phyloP scores from a whole-genome alignment of 2,888 invertebrate species.

The Tetranychus piercei region DNA sequence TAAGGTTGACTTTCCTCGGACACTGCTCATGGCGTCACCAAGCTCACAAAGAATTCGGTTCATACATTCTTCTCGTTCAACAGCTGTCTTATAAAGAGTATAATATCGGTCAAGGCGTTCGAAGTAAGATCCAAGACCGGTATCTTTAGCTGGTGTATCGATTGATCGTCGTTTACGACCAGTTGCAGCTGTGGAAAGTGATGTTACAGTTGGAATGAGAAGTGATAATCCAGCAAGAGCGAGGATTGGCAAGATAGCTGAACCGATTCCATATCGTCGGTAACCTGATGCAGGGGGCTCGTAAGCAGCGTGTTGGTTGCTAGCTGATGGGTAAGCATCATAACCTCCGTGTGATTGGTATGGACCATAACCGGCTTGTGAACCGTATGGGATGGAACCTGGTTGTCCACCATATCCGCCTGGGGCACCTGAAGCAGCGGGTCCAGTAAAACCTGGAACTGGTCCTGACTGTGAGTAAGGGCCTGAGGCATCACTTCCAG shows the following conservation, averaged over 20 bases:
- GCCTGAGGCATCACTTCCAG: constrained; percentile 4
- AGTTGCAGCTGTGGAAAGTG: constrained; percentile 23
- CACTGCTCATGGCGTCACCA: constrained; percentile 27
- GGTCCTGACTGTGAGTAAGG: constrained; percentile 6
- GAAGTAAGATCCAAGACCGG: constrained; percentile 24
- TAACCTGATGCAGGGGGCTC: constrained; percentile 17
- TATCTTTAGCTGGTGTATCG: constrained; percentile 17
- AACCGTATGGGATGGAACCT: constrained; percentile 2
- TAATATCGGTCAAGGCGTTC: constrained; percentile 27
- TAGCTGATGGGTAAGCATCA: constrained; percentile 18
- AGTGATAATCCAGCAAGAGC: constrained; percentile 28
- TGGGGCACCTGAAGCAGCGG: constrained; percentile 1
- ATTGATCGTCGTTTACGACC: constrained; percentile 23
- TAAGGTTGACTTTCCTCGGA: constrained; percentile 27
- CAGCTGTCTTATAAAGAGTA: constrained; percentile 27
- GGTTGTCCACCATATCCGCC: constrained; percentile 5
- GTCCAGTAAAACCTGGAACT: constrained; percentile 4
- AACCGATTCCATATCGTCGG: constrained; percentile 25
- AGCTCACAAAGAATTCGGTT: constrained; percentile 28
- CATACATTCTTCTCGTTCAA: constrained; percentile 28
- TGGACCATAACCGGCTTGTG: not conserved
- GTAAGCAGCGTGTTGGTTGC: constrained; percentile 16
- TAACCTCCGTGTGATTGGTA: constrained; percentile 14
- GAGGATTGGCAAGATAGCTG: constrained; percentile 28
- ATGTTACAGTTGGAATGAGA: constrained; percentile 27